These are phyloP conservation scores for Dinoponera quadriceps DNA, from an alignment of 1,140 invertebrate genomes.

Conservation along the genomic window DNA sequence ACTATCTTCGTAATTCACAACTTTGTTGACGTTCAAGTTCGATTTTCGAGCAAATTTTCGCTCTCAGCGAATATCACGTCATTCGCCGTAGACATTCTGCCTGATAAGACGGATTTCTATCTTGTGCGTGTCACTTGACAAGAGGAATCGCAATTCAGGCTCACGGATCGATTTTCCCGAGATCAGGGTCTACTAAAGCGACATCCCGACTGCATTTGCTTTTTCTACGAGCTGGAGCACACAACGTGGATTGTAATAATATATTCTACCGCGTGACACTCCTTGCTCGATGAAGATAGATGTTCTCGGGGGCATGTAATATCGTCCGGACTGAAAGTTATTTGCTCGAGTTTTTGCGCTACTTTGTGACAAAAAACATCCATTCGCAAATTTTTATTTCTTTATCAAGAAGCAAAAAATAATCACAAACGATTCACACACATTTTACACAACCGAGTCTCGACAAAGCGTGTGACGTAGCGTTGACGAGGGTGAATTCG, in stretches of 20 bases:
- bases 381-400: neutral
- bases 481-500: constrained; percentile 25
- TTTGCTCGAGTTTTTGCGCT: neutral
- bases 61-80: neutral
- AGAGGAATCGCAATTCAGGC: constrained; percentile 38
- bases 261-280: constrained; percentile 48
- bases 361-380: constrained; percentile 1
- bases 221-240: constrained; percentile 33
- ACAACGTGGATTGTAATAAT: constrained; percentile 54
- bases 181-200: constrained; percentile 58
- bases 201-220: constrained; percentile 38
- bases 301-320: constrained; percentile 12
- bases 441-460: constrained; percentile 2
- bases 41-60: neutral
- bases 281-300: constrained; percentile 12
- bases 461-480: neutral
- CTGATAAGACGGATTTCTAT: constrained; percentile 34
- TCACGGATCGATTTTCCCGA: constrained; percentile 64
- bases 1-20: too few relatives aligned
- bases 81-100: neutral
- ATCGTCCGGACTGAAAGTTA: constrained; percentile 1
- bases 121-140: constrained; percentile 23
- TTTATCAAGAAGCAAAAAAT: neutral
- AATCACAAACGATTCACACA: neutral
- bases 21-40: neutral